Percentiles rank a stretch among this genome's conserved stretches.
phyloP scores from a whole-genome alignment of 2,113 vertebrate genomes.

The Nannobrachium achirus region DNA sequence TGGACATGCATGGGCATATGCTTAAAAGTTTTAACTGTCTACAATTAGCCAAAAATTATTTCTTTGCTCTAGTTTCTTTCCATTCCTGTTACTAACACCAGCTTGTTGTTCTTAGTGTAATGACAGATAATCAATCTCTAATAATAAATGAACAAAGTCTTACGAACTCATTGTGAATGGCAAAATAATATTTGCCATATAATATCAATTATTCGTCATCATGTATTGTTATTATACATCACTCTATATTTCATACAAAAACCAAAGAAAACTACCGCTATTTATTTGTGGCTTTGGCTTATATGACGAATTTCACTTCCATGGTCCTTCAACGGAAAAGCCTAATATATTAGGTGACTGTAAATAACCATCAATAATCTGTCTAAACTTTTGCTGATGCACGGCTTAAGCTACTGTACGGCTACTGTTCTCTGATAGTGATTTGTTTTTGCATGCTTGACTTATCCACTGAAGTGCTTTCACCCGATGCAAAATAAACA shows the following conservation, averaged over 20 bases:
- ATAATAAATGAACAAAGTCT: too few relatives aligned
- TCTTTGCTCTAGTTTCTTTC: not conserved
- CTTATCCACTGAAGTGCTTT: constrained; percentile 40
- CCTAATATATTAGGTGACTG: constrained; percentile 26
- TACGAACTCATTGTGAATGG: too few relatives aligned
- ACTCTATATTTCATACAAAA: not conserved
- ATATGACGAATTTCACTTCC: not conserved
- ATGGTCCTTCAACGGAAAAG: constrained; percentile 7
- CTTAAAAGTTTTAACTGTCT: not conserved
- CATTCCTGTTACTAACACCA: too few relatives aligned
- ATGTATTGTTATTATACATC: not conserved
- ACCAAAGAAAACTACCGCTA: too few relatives aligned
- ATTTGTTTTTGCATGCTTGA: constrained; percentile 47
- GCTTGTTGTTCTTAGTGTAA: too few relatives aligned
- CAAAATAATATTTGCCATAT: too few relatives aligned
- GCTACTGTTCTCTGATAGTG: constrained; percentile 54
- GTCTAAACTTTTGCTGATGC: constrained; percentile 41
- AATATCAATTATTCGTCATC: too few relatives aligned
- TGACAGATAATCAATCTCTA: too few relatives aligned
- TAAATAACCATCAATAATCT: constrained; percentile 43
- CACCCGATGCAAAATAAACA: constrained; percentile 2
- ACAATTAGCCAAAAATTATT: constrained; percentile 25
- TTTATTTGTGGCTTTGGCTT: not conserved
- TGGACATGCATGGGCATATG: constrained; percentile 20
- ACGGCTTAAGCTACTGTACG: constrained; percentile 30